Conservation (phyloP, 2,797 vertebrate species). For the Perodicticus potto region DNA sequence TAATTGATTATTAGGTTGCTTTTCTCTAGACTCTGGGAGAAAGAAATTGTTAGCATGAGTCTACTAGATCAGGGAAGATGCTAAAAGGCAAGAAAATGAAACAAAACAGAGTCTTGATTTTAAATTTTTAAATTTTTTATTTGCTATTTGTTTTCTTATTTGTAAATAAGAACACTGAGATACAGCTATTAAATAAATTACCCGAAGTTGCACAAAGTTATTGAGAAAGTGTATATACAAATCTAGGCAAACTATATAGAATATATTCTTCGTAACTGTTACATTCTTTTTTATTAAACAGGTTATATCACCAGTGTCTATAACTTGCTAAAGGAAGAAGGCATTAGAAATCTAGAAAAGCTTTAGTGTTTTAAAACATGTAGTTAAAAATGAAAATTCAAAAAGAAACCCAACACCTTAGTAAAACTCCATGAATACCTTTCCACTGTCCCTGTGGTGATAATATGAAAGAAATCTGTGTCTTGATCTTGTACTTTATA, state of each 20-base stretch:
- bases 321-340: background rate
- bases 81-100: background rate
- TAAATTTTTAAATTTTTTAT: background rate
- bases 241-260: background rate
- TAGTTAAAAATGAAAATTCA: background rate
- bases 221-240: background rate
- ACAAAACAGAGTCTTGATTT: background rate
- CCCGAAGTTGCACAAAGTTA: background rate
- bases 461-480: background rate
- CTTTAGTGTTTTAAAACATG: background rate
- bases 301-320: background rate
- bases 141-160: background rate
- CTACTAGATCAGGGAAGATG: background rate
- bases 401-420: background rate
- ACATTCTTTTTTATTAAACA: background rate
- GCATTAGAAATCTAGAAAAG: background rate
- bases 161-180: background rate
- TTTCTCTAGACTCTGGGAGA: background rate
- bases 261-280: background rate
- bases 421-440: slow-evolving; percentile 12
- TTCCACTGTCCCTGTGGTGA: background rate
- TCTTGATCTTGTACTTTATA: background rate
- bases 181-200: background rate
- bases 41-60: background rate
- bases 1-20: slow-evolving; percentile 15